Base-by-base conservation (phyloP, 2,888 invertebrate genomes). In the Shargacucullia verbasci region DNA sequence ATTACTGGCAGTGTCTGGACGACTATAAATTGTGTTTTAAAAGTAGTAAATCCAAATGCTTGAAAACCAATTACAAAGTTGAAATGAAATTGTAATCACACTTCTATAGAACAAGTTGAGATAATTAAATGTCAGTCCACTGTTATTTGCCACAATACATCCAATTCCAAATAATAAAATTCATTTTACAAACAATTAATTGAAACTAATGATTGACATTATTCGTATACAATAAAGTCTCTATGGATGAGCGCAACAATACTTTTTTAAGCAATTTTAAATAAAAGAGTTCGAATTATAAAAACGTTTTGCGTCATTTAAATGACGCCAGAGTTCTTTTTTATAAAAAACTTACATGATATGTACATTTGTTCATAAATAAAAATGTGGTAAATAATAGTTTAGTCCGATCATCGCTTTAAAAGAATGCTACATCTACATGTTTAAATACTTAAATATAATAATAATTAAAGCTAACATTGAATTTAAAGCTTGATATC, bases 401-500 rank as follows among this genome's bases (percentile, higher is more conserved):
- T 10, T 40, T 66, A 34, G 61, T 64, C 44, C 41, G 50, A 63
- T 64, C 43, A 38, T 63, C 38, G 53, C 54, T 69, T 67, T 61
- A 27, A 64, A 65, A 43, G 63, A 60, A 70, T 67, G 58, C 70
- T 80, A 66, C 54, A 50, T 59, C 41, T 78, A 76, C 54, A 58
- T 55, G 47, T 73, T 82, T 82, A 81, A 85, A 84, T 86, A 83
- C 55, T 83, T 84, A 85, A 79, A 79, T 86, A 88, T 86, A 90
- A 81, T 76, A 65, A 84, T 90, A 91, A 93, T 93, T 94, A 94
- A 94, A 94, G 93, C 93, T 94, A 92, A 93, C 84, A 89, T 91
- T 88, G 84, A 93, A 92, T 93, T 94, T 94, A 94, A 94, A 94
- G 93, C 93, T 93, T 91, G 83, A 87, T 85, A 89, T 88, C 86